Evolutionary conservation across 2,888 invertebrate species (phyloP).

Genomic region (Trichopria drosophilae): DNA sequence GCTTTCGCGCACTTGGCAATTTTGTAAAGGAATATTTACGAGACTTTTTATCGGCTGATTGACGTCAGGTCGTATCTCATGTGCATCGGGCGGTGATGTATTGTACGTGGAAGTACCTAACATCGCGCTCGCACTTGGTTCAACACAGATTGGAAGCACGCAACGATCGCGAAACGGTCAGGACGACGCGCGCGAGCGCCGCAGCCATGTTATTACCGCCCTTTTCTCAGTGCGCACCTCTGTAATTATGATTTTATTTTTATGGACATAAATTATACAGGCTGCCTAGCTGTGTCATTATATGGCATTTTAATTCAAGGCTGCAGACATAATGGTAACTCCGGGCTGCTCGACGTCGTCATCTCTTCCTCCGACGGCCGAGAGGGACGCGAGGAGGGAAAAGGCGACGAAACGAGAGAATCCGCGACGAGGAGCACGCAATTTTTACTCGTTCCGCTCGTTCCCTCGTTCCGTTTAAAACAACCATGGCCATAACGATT

Average conservation of each 20-base stretch:
- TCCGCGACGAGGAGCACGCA: no score
- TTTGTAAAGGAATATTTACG: no score
- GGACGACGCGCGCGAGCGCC: slow-evolving; percentile 31
- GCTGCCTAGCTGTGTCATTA: slow-evolving; percentile 55
- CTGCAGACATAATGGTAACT: slow-evolving; percentile 56
- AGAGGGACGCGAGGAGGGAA: slow-evolving; percentile 38
- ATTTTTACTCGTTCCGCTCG: background rate
- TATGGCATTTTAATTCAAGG: slow-evolving; percentile 58
- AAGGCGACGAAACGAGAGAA: background rate
- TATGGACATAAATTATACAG: slow-evolving; percentile 58
- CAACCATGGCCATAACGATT: no score
- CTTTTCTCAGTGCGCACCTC: slow-evolving; percentile 54
- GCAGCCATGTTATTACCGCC: slow-evolving; percentile 54
- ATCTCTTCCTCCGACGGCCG: background rate
- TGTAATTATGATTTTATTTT: slow-evolving; percentile 58
- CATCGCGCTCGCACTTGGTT: no score
- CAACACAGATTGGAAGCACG: no score
- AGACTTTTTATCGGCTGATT: no score
- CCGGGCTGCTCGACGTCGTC: slow-evolving; percentile 36
- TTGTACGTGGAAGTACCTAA: no score
- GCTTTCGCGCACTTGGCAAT: no score
- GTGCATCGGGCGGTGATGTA: no score
- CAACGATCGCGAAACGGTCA: slow-evolving; percentile 39
- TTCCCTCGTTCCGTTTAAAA: no score
- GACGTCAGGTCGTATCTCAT: no score